Evolutionary conservation across 2,888 invertebrate species (phyloP).

Genomic region (Sinohyriopsis cumingii): DNA sequence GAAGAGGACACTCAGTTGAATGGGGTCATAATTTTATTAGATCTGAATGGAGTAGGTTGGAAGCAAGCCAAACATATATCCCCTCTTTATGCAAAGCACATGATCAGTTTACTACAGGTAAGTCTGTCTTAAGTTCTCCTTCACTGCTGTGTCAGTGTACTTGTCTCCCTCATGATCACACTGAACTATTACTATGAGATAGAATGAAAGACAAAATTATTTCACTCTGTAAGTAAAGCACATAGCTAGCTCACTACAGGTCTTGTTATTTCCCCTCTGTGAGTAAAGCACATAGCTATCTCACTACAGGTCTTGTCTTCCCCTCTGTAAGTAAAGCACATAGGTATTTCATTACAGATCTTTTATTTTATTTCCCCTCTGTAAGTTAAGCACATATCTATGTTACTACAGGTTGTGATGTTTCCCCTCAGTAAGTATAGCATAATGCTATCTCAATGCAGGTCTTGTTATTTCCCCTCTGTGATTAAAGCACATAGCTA

Average conservation of each 20-base stretch:
- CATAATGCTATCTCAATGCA: constrained; percentile 22
- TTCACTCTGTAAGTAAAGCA: constrained; percentile 24
- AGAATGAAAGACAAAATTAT: constrained; percentile 21
- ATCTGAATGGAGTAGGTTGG: constrained; percentile 65
- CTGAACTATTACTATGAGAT: constrained; percentile 2
- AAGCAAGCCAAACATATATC: constrained; percentile 47
- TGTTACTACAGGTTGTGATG: constrained; percentile 34
- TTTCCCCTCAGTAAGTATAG: constrained; percentile 20
- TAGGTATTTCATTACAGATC: constrained; percentile 27
- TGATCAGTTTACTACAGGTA: constrained; percentile 55
- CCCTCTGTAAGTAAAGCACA: constrained; percentile 24
- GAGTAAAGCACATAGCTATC: constrained; percentile 22
- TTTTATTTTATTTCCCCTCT: no score
- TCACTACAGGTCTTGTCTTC: constrained; percentile 30
- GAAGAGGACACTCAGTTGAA: constrained; percentile 77
- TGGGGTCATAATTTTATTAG: constrained; percentile 73
- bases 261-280: constrained; percentile 7
- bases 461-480: constrained; percentile 28
- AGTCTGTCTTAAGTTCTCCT: neutral
- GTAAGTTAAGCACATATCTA: constrained; percentile 23
- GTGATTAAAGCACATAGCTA: constrained; percentile 22
- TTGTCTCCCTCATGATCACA: no score
- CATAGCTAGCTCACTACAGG: constrained; percentile 25
- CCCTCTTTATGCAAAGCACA: constrained; percentile 48
- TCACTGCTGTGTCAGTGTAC: no score